Evolutionary conservation across 2,888 invertebrate species (phyloP).

Genomic region (Argyresthia goedartella): DNA sequence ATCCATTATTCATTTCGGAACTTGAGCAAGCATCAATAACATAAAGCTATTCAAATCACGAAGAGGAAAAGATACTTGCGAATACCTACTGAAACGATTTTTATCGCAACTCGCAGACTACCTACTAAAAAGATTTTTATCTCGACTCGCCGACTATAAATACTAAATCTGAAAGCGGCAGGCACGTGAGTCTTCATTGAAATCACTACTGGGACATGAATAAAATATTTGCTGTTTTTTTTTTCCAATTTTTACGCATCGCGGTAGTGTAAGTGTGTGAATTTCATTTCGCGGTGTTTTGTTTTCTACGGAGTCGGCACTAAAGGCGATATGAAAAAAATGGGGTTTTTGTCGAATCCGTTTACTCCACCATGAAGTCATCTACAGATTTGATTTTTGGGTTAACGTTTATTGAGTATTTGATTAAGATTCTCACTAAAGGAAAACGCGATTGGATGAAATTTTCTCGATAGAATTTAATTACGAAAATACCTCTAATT

Average conservation of each 20-base stretch:
- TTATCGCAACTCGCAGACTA: neutral
- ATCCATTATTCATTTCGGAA: neutral
- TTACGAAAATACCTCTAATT: too few species aligned
- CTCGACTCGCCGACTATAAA: conserved; percentile 5
- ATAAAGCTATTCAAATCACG: conserved; percentile 26
- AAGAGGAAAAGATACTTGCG: conserved; percentile 19
- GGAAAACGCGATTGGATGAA: too few species aligned
- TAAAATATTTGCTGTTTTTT: conserved; percentile 5
- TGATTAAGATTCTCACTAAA: too few species aligned
- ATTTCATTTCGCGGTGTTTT: too few species aligned
- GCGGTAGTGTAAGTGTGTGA: neutral
- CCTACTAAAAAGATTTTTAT: conserved; percentile 9
- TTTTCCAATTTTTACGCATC: conserved; percentile 2
- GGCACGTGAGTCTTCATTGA: neutral
- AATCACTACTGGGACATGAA: conserved; percentile 8
- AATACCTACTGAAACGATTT: conserved; percentile 4
- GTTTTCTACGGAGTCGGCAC: too few species aligned
- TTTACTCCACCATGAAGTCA: too few species aligned
- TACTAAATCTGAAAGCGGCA: conserved; percentile 4
- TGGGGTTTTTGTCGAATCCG: too few species aligned
- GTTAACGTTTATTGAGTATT: too few species aligned
- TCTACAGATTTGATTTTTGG: too few species aligned
- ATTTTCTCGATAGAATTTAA: too few species aligned
- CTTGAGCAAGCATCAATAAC: conserved; percentile 10
- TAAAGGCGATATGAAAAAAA: too few species aligned